These are phyloP conservation scores for Halichoerus grypus DNA, from an alignment of 2,113 vertebrate genomes.

Conservation along the genomic window DNA sequence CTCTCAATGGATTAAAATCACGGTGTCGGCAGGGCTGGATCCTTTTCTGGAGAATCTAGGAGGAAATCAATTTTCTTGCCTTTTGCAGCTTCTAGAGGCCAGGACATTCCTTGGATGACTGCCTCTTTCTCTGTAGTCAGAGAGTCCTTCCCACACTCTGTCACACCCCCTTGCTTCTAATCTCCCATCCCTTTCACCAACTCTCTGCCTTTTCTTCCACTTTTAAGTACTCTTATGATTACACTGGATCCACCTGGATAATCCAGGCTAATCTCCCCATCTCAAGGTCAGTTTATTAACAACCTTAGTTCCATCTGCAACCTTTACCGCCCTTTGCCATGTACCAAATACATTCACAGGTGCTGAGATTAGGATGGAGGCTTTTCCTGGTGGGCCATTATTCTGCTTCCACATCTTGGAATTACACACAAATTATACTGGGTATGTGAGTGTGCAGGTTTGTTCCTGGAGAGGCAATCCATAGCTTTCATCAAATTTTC, in stretches of 20 bases:
- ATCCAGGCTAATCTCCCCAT: no score
- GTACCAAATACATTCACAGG: rapidly evolving
- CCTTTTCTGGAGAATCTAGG: background rate
- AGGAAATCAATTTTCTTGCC: no score
- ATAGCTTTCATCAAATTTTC: rapidly evolving
- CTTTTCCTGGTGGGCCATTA: background rate
- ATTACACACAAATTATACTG: rapidly evolving
- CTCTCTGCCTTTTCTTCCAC: background rate
- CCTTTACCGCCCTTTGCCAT: rapidly evolving
- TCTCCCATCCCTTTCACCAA: background rate
- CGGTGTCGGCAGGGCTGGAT: rapidly evolving
- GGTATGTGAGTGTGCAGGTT: background rate
- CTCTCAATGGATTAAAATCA: background rate
- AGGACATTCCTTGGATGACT: rapidly evolving
- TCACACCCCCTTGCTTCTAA: no score
- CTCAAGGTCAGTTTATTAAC: background rate
- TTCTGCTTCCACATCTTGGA: background rate
- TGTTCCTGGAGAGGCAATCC: background rate
- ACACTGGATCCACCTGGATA: rapidly evolving
- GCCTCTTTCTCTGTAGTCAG: background rate
- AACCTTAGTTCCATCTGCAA: no score
- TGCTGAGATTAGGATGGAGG: rapidly evolving
- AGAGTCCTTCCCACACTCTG: background rate
- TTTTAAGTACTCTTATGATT: no score
- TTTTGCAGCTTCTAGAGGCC: background rate